Base-by-base conservation (phyloP, 2,888 invertebrate species). In the Miltochrista miniata region DNA sequence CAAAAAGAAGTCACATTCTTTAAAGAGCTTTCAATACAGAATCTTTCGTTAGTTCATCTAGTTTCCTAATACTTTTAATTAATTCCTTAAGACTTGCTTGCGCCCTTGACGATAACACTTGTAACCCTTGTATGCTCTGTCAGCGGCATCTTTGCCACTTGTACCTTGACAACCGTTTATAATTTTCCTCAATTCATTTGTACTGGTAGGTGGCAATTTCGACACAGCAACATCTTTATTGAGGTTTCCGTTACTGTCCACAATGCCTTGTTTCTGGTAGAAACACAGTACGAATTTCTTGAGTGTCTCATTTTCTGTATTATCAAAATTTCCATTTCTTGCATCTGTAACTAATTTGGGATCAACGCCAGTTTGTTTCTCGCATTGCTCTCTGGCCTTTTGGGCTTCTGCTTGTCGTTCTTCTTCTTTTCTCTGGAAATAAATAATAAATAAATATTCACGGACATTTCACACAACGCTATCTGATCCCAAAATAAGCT, bases 241-340 rank as follows among this genome's bases (percentile, higher is more conserved):
- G 11, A 92, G 58, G 45, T 90, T 85, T 0, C 85, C 90, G 38
- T 86, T 81, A 0, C 59, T 38, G 12, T 70, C 68, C 0, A 89
- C 41, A 1, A 91, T 78, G 1, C 82, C 85, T 1, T 87, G 72
- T 55, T 89, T 91, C 51, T 88, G 74, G 70, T 91, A 87, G 76
- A 92, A 85, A 64, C 93, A 93, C 0, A 87, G 70, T 0, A 81
- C 73, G 57, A 91, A 92, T 39, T 89, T 86, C 60, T 92, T 92
- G 0, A 92, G 58, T 0, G 63, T 74, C 8, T 88, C 85, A 41
- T 92, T 90, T 0, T 92, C 86, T 51, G 59, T 56, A n/a, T n/a
- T n/a, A n/a, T n/a, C n/a, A 8, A 88, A 72, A 1, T 84, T 64
- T 0, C 92, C 93, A 49, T 85, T 85, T 48, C 87, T 86, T 0